Percentiles rank a stretch among this genome's conserved stretches.
phyloP scores from a whole-genome alignment of 2,797 vertebrate genomes.

The Petrocephalus schoutedeni region DNA sequence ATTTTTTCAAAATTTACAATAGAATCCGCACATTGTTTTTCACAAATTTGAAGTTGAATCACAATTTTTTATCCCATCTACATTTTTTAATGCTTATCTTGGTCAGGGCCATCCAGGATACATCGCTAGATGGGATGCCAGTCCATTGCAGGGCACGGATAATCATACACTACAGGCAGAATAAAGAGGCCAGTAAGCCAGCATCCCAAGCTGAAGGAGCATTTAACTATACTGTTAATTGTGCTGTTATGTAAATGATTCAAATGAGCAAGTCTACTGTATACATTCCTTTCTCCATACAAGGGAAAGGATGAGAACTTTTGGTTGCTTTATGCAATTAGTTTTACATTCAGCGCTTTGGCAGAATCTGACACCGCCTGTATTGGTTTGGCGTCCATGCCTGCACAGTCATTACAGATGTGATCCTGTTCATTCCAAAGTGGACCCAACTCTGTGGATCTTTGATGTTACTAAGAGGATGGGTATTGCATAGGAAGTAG shows the following conservation, averaged over 20 bases:
- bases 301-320: not conserved
- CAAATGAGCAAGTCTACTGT: not conserved
- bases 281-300: not conserved
- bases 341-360: not conserved
- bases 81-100: not conserved
- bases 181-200: not conserved
- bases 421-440: not conserved
- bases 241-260: not conserved
- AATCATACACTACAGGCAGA: not conserved
- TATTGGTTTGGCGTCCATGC: not conserved
- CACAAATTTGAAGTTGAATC: not conserved
- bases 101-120: not conserved
- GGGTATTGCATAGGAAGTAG: not conserved
- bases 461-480: not conserved
- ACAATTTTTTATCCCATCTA: not conserved
- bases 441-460: not conserved
- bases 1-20: not conserved
- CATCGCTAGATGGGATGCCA: not conserved
- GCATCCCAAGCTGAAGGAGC: not conserved
- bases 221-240: not conserved
- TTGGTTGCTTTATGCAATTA: not conserved
- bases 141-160: not conserved
- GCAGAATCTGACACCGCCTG: not conserved
- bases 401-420: not conserved
- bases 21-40: not conserved